These are phyloP conservation scores for Eptatretus burgeri DNA, from an alignment of 2,113 vertebrate genomes.

Conservation along the genomic window DNA sequence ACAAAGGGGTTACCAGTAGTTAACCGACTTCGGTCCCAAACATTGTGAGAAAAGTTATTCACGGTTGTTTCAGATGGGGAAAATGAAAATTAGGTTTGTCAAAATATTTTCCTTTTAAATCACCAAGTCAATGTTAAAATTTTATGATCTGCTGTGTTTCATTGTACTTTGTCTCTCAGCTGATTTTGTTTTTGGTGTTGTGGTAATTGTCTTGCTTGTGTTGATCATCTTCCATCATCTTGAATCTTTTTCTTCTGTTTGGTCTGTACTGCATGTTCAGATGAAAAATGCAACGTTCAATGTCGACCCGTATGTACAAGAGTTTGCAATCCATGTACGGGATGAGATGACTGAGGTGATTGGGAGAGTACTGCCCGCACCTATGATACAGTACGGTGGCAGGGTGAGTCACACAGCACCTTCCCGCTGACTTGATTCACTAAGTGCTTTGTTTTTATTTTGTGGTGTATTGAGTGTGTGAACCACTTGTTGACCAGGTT, in stretches of 20 bases:
- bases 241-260: slow-evolving; percentile 8
- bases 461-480: background rate
- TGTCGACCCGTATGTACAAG: slow-evolving; percentile 80
- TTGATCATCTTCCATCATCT: background rate
- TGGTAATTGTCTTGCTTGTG: background rate
- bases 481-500: background rate
- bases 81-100: background rate
- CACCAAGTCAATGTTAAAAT: background rate
- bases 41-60: no score
- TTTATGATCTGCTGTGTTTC: background rate
- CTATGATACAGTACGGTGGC: slow-evolving; percentile 91
- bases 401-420: slow-evolving; percentile 31
- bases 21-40: no score
- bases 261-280: slow-evolving; percentile 16
- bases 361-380: slow-evolving; percentile 75
- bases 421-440: no score
- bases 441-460: no score
- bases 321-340: slow-evolving; percentile 87
- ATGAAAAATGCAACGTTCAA: slow-evolving; percentile 96
- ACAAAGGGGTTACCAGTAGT: no score
- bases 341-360: slow-evolving; percentile 98
- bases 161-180: no score
- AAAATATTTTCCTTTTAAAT: background rate
- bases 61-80: no score
- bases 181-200: background rate